Percentiles rank a stretch among this genome's conserved stretches.
These are phyloP conservation scores for Nymphicus hollandicus DNA, from an alignment of 2,113 vertebrate species.

Conservation along the genomic window DNA sequence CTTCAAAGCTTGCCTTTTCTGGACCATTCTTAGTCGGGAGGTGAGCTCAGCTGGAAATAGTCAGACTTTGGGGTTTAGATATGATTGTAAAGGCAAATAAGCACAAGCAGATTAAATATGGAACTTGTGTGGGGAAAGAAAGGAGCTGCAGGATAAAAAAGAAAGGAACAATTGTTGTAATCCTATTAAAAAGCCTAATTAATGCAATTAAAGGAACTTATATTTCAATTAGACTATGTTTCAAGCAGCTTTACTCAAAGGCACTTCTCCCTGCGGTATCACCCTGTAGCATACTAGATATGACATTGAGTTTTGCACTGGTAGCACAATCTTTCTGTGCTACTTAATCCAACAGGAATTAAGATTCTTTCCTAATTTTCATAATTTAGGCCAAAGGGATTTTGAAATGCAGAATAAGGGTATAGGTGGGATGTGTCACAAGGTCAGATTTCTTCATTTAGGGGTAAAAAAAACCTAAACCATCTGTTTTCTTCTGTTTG, in stretches of 20 bases:
- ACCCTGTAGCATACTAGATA: background rate
- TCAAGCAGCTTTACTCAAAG: constrained; percentile 1
- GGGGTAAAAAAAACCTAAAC: rapidly evolving
- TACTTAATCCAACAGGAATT: background rate
- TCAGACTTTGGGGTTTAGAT: background rate
- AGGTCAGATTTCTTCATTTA: background rate
- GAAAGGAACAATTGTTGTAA: constrained; percentile 18
- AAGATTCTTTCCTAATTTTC: background rate
- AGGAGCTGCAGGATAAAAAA: background rate
- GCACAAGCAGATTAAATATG: background rate
- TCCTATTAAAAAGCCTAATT: constrained; percentile 36
- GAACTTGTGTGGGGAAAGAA: background rate
- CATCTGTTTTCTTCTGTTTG: background rate
- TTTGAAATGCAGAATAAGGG: background rate
- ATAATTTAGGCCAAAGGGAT: background rate
- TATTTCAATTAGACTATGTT: constrained; percentile 23
- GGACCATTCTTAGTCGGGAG: background rate
- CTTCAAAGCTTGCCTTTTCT: background rate
- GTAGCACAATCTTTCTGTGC: background rate
- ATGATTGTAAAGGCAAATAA: background rate
- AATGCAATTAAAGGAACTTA: constrained; percentile 13
- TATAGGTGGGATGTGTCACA: background rate
- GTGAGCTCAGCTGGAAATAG: background rate
- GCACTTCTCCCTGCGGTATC: background rate
- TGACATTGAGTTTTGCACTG: background rate